Percentiles rank a stretch among this genome's conserved stretches.
phyloP scores from a whole-genome alignment of 2,797 vertebrate species.

The Emys orbicularis region DNA sequence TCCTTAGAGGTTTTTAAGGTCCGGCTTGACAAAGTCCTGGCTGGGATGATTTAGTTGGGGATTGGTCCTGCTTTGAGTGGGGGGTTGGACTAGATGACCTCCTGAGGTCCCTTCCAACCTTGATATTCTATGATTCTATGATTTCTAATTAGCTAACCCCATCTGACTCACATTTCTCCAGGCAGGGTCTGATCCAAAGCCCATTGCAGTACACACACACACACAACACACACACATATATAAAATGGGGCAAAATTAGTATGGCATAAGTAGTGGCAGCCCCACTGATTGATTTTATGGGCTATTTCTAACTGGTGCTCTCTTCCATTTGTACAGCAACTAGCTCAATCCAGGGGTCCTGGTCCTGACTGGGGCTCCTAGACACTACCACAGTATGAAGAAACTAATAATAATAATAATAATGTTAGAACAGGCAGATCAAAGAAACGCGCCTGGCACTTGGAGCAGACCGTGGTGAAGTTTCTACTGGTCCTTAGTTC shows the following conservation, averaged over 20 bases:
- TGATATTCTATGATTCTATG: too few species aligned
- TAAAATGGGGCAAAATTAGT: not conserved
- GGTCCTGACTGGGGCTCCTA: not conserved
- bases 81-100: too few species aligned
- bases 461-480: not conserved
- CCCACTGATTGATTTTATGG: not conserved
- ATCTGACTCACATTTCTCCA: accelerated
- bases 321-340: not conserved
- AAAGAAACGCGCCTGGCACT: not conserved
- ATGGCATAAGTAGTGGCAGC: not conserved
- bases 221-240: accelerated
- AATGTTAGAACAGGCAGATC: not conserved
- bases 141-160: not conserved
- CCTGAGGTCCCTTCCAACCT: too few species aligned
- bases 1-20: too few species aligned
- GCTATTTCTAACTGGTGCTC: not conserved
- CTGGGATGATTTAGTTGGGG: too few species aligned
- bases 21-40: too few species aligned
- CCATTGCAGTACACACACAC: not conserved
- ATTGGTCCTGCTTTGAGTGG: too few species aligned
- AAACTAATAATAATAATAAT: not conserved
- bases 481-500: not conserved
- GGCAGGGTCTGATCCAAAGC: not conserved
- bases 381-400: not conserved
- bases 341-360: not conserved